phyloP scores from a whole-genome alignment of 2,113 vertebrate genomes.

The Triplophysa tibetana region DNA sequence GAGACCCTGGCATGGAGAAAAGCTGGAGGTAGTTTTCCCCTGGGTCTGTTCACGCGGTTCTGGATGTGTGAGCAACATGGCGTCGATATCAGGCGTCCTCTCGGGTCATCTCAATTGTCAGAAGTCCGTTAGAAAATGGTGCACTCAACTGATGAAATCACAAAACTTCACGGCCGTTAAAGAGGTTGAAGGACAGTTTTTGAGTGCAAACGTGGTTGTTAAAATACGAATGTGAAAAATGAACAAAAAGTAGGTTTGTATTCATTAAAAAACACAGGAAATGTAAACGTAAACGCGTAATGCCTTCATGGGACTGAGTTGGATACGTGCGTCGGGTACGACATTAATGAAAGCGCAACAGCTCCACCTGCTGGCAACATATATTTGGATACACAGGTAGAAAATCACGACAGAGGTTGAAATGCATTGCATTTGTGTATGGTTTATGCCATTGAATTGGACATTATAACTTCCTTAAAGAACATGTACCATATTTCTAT shows the following conservation, averaged over 20 bases:
- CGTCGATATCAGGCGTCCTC: constrained; percentile 46
- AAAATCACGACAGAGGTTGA: no score
- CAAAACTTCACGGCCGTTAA: constrained; percentile 5
- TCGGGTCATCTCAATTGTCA: constrained; percentile 48
- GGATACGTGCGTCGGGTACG: neutral
- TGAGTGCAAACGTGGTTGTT: neutral
- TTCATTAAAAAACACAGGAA: neutral
- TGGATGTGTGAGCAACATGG: constrained; percentile 48
- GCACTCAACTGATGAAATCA: constrained; percentile 31
- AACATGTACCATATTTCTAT: no score
- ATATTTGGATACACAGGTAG: no score
- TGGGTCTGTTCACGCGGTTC: constrained; percentile 42
- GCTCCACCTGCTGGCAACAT: constrained; percentile 42
- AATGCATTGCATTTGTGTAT: no score
- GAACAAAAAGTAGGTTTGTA: neutral
- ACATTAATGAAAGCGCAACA: constrained; percentile 12
- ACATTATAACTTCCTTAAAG: no score
- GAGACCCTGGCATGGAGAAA: constrained; percentile 45
- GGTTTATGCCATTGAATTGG: no score
- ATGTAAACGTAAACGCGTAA: neutral
- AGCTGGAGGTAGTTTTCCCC: constrained; percentile 54
- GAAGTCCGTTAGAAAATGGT: constrained; percentile 36
- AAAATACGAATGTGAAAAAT: neutral
- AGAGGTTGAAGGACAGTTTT: neutral
- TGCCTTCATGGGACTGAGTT: neutral